phyloP scores from a whole-genome alignment of 2,888 invertebrate genomes.

The Drosophila kanekoi region DNA sequence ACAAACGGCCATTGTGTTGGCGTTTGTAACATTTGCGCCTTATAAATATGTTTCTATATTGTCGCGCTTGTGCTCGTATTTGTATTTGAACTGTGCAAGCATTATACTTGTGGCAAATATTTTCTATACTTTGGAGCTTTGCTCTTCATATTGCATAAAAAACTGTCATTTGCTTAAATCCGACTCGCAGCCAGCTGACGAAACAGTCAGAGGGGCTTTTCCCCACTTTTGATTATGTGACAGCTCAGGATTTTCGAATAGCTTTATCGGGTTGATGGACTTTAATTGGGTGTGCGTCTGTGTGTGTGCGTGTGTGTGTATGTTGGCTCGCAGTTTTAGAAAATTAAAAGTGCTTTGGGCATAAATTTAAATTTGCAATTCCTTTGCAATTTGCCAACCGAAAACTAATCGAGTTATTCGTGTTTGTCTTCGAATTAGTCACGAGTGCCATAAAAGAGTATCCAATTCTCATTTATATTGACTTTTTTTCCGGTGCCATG shows the following conservation, averaged over 20 bases:
- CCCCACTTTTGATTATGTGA: conserved; percentile 54
- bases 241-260: conserved; percentile 42
- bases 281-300: background rate
- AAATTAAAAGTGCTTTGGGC: background rate
- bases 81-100: conserved; percentile 6
- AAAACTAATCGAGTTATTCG: conserved; percentile 4
- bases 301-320: background rate
- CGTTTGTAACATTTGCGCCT: conserved; percentile 30
- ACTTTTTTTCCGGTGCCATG: conserved; percentile 27
- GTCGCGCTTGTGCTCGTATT: conserved; percentile 25
- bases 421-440: conserved; percentile 8
- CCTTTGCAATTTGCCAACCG: background rate
- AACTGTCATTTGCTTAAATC: conserved; percentile 50
- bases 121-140: conserved; percentile 43
- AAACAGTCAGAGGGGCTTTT: conserved; percentile 26
- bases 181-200: conserved; percentile 14
- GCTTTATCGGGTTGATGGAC: conserved; percentile 40
- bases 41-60: conserved; percentile 47
- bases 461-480: conserved; percentile 23
- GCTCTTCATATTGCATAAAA: conserved; percentile 32
- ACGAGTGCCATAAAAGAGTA: background rate
- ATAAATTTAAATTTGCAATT: conserved; percentile 7
- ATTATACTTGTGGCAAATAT: conserved; percentile 35
- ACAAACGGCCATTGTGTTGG: conserved; percentile 25
- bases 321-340: background rate